Conservation (phyloP, 2,888 invertebrate genomes). For the Drosophila paramelanica region DNA sequence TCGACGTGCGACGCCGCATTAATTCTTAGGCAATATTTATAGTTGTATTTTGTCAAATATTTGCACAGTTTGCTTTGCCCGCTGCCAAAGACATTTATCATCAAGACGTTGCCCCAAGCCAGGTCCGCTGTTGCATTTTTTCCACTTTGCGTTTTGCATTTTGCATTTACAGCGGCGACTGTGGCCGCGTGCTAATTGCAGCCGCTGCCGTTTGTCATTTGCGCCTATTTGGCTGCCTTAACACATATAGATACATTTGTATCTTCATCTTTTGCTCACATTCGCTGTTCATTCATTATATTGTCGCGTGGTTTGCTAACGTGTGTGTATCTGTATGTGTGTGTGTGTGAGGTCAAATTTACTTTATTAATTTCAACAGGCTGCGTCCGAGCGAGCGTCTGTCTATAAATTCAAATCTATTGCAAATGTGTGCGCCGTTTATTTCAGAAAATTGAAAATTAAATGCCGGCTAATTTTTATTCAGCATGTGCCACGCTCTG, state of each 20-base stretch:
- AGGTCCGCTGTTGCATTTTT: constrained; percentile 38
- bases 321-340: constrained; percentile 11
- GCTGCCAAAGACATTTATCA: constrained; percentile 78
- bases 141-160: constrained; percentile 34
- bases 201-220: constrained; percentile 71
- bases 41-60: constrained; percentile 82
- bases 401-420: constrained; percentile 72
- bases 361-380: constrained; percentile 79
- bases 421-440: constrained; percentile 57
- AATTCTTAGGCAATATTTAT: constrained; percentile 82
- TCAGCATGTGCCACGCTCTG: constrained; percentile 21
- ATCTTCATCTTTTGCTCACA: constrained; percentile 38
- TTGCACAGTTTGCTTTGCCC: constrained; percentile 78
- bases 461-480: constrained; percentile 57
- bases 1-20: constrained; percentile 61
- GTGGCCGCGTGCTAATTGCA: constrained; percentile 70
- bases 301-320: constrained; percentile 58
- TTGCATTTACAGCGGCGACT: constrained; percentile 13
- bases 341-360: constrained; percentile 79
- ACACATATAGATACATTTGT: constrained; percentile 2
- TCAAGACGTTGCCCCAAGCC: constrained; percentile 38
- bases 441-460: constrained; percentile 53
- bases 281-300: constrained; percentile 75
- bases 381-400: constrained; percentile 25
- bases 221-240: constrained; percentile 19